These are phyloP conservation scores for Diadumene lineata DNA, from an alignment of 92 coral and sea anemone genomes.

Conservation along the genomic window DNA sequence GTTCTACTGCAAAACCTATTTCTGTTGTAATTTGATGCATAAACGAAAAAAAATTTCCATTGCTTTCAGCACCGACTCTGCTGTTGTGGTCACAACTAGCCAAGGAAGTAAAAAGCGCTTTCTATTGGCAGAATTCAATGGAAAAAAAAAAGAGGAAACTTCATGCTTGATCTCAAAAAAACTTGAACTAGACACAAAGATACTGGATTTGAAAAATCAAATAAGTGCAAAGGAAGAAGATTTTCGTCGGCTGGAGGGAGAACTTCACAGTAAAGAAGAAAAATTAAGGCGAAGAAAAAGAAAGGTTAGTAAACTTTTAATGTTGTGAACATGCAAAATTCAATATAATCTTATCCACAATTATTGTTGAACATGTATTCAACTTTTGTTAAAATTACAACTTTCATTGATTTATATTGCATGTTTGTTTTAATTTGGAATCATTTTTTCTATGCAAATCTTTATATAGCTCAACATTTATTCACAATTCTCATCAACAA, in stretches of 20 bases:
- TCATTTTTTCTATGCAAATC: neutral
- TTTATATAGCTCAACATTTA: no score
- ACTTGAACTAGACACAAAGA: slow-evolving; percentile 13
- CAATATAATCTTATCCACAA: neutral
- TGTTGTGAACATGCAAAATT: neutral
- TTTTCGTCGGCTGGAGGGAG: slow-evolving; percentile 14
- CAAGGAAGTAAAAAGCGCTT: slow-evolving; percentile 37
- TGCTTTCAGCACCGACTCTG: slow-evolving; percentile 23
- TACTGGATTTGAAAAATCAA: slow-evolving; percentile 20
- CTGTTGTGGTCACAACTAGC: neutral
- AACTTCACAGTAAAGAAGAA: slow-evolving; percentile 41
- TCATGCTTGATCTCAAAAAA: neutral
- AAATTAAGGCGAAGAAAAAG: slow-evolving; percentile 39
- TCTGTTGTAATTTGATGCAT: neutral
- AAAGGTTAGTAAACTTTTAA: slow-evolving; percentile 33
- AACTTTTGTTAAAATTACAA: no score
- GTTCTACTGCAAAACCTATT: slow-evolving; percentile 12
- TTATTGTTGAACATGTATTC: neutral
- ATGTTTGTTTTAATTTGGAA: neutral
- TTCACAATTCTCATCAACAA: no score
- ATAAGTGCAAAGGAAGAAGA: slow-evolving; percentile 11
- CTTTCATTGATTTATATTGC: no score
- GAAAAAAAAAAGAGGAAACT: slow-evolving; percentile 25
- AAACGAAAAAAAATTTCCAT: slow-evolving; percentile 17
- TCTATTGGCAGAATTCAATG: slow-evolving; percentile 52